phyloP scores from a whole-genome alignment of 2,113 vertebrate species.

The Colinus virginianus region DNA sequence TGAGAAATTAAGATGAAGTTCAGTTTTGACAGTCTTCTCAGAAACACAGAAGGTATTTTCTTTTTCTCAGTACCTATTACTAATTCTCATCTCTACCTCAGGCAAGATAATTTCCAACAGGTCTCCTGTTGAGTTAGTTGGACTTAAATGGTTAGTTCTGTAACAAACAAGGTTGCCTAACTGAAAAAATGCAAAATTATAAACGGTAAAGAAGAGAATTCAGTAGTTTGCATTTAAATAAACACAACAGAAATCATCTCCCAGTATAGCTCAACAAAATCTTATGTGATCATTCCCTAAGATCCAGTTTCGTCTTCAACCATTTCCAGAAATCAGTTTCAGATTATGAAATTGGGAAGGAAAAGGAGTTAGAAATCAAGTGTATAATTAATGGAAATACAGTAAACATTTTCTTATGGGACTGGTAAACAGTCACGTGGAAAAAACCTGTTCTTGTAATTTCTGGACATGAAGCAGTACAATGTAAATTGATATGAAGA shows the following conservation, averaged over 20 bases:
- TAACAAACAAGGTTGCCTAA: background rate
- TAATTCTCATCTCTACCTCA: background rate
- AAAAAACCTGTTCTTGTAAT: background rate
- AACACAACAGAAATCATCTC: background rate
- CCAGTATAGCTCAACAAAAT: background rate
- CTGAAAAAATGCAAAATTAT: background rate
- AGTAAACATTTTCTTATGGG: conserved; percentile 35
- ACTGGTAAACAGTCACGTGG: conserved; percentile 25
- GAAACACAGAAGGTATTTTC: background rate
- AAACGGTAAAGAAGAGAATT: background rate
- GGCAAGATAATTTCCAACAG: background rate
- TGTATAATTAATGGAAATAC: background rate
- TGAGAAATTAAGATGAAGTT: background rate
- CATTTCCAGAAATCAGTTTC: background rate
- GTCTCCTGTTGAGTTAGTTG: background rate
- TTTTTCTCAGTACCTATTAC: background rate
- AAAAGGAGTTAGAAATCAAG: background rate
- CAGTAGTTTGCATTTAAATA: background rate
- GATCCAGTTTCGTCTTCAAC: background rate
- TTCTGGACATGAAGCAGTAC: background rate
- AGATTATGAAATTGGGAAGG: background rate
- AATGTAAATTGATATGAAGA: background rate
- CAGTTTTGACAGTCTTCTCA: background rate
- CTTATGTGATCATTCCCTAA: background rate
- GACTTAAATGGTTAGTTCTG: background rate